Percentiles rank a stretch among this genome's conserved stretches.
Evolutionary conservation across 2,888 invertebrate species (phyloP).

Genomic region (Phortica magna): DNA sequence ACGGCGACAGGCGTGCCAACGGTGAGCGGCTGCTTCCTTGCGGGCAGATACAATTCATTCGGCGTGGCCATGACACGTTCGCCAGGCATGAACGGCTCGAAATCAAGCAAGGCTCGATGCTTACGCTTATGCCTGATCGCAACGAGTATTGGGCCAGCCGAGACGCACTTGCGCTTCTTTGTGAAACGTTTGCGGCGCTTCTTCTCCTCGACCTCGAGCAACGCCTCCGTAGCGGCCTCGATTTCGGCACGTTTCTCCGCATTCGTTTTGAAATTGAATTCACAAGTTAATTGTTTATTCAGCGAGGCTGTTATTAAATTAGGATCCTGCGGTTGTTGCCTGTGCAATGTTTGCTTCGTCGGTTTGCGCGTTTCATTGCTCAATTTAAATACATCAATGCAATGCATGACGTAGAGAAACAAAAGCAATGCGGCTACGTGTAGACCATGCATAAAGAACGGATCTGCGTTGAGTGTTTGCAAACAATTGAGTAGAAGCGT

Average conservation of each 20-base stretch:
- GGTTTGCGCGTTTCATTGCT: conserved; percentile 16
- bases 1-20: conserved; percentile 45
- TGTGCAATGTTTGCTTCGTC: conserved; percentile 1
- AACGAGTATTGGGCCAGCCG: conserved; percentile 76
- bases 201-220: conserved; percentile 73
- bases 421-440: conserved; percentile 63
- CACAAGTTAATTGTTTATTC: conserved; percentile 62
- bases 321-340: neutral
- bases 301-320: conserved; percentile 25
- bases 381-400: conserved; percentile 24
- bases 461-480: conserved; percentile 57
- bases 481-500: conserved; percentile 29
- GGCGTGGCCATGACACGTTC: conserved; percentile 51
- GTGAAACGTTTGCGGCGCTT: conserved; percentile 69
- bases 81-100: conserved; percentile 60
- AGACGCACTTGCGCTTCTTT: conserved; percentile 74
- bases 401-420: conserved; percentile 68
- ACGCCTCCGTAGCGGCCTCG: conserved; percentile 62
- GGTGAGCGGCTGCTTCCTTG: conserved; percentile 62
- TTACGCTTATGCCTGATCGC: conserved; percentile 59
- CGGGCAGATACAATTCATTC: conserved; percentile 53
- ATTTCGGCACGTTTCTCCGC: conserved; percentile 63
- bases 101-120: conserved; percentile 43
- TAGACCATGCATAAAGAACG: conserved; percentile 65
- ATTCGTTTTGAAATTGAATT: conserved; percentile 68